These are phyloP conservation scores for Troides helena DNA, from an alignment of 2,888 invertebrate species.

Conservation along the genomic window DNA sequence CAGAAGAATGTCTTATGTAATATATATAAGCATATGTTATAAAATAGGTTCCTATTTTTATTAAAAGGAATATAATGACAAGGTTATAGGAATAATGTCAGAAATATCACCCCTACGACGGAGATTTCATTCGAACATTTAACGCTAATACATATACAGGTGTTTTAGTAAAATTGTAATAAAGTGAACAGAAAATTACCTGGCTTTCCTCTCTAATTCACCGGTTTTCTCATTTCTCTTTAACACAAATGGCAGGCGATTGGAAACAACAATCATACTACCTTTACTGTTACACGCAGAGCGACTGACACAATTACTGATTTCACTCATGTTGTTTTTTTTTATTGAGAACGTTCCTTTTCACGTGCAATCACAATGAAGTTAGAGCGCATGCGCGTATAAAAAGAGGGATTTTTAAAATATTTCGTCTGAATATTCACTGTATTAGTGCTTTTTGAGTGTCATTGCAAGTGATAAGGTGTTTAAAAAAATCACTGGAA, in stretches of 20 bases:
- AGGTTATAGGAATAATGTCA: background rate
- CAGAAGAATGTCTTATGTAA: too few species aligned
- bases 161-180: background rate
- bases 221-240: conserved; percentile 86
- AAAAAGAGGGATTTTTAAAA: conserved; percentile 61
- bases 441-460: conserved; percentile 44
- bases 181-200: conserved; percentile 75
- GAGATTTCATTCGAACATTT: background rate
- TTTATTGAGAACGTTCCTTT: conserved; percentile 52
- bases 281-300: conserved; percentile 81
- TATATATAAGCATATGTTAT: too few species aligned
- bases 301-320: conserved; percentile 57
- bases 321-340: conserved; percentile 64
- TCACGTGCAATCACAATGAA: conserved; percentile 66
- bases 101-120: background rate
- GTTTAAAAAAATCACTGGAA: conserved; percentile 39
- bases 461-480: conserved; percentile 55
- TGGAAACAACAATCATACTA: conserved; percentile 94
- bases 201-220: conserved; percentile 88
- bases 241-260: conserved; percentile 92
- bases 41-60: too few species aligned
- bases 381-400: conserved; percentile 63
- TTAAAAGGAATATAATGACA: background rate
- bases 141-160: background rate
- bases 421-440: conserved; percentile 42